Base-by-base conservation (phyloP, 2,797 vertebrate species). In the Anguilla marmorata region DNA sequence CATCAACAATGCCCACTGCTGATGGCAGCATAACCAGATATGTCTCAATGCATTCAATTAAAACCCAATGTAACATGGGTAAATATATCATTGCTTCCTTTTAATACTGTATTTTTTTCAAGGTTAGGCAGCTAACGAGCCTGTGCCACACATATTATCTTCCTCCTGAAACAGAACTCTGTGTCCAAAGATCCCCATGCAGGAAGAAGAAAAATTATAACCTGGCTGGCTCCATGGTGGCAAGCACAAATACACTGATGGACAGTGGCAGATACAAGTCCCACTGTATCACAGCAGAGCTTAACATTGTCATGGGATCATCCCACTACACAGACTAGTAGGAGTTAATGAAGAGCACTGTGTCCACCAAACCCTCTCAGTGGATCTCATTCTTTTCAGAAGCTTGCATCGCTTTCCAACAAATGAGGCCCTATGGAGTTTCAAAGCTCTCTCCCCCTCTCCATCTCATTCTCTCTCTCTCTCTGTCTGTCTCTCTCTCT, bases 401-500 rank as follows among this genome's bases (percentile, higher is more conserved):
- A 80, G 11, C 76, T 80, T 80, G 19, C 76, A 80, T 48, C 8
- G 45, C 24, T 80, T 80, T 50, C 7, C 41, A 48, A 48, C 41
- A 45, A 80, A 80, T 48, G 37, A 80, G 76, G 76, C 76, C 76
- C 76, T 19, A 80, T 41, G 41, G 76, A 80, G 21, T 80, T 37
- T 80, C 16, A 21, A 80, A 80, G 19, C 76, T 11, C 45, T 50
- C 16, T 80, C 76, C 24, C 41, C 45, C 33, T 45, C 74, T 45
- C 16, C 45, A 0, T 12, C 30, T 30, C 37, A 6, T 12, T 79
- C 33, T 45, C 74, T 45, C 16, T 79, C 14, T 12, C 30, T 30
- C 37, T 24, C 76, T 76, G 12, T 79, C 74, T 21, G 2, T 79
- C 14, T 12, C 12, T 30, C 16, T 8, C 41, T 80, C 19, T 80